A percentile compares a stretch with the other conserved stretches of the same genome.
phyloP scores from a whole-genome alignment of 92 coral and sea anemone genomes.

The Virgularia gustaviana region DNA sequence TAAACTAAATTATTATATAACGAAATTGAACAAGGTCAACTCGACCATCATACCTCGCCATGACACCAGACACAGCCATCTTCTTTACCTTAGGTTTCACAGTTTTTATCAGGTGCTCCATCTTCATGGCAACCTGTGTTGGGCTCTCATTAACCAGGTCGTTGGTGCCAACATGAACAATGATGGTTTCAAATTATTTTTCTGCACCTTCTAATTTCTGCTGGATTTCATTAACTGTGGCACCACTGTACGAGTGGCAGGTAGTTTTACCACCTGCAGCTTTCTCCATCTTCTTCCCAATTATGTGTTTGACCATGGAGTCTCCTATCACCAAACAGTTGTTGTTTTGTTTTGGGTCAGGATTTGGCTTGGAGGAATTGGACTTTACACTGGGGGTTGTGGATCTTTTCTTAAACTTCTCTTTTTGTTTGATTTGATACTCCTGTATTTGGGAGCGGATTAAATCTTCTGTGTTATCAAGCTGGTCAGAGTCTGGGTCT shows the following conservation, averaged over 20 bases:
- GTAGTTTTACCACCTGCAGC: not conserved
- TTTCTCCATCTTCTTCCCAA: not conserved
- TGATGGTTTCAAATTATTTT: not conserved
- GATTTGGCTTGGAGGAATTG: not conserved
- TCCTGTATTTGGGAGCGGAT: no score
- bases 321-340: conserved; percentile 5
- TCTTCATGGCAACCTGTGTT: not conserved
- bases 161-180: conserved; percentile 7
- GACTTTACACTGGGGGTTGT: not conserved
- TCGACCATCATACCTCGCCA: conserved; percentile 5
- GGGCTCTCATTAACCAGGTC: conserved; percentile 5
- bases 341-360: not conserved
- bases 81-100: conserved; percentile 1
- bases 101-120: not conserved
- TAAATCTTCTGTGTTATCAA: no score
- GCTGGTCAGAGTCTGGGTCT: not conserved
- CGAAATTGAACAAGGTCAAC: not conserved
- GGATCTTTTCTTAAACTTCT: not conserved
- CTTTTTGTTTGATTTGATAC: no score
- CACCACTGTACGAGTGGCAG: conserved; percentile 10
- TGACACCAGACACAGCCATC: not conserved
- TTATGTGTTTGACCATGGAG: conserved; percentile 22
- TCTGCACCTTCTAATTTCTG: not conserved
- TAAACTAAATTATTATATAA: not conserved
- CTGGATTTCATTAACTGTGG: not conserved